Evolutionary conservation across 2,888 invertebrate genomes (phyloP), one percentile per base, ranked within the genome.

Genomic region (Drosophila leonis): DNA sequence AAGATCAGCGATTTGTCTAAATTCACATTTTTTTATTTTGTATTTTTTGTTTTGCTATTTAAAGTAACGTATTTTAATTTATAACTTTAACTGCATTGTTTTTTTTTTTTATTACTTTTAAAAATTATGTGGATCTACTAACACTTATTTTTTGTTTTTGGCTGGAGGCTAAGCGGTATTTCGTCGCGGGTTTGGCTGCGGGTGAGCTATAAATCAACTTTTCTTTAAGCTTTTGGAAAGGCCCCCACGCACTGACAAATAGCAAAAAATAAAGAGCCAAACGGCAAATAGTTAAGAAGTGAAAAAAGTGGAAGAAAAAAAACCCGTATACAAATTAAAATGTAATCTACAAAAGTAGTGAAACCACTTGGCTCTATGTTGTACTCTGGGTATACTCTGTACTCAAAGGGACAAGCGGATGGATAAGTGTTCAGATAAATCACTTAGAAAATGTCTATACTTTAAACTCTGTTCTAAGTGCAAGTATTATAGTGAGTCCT

Each of bases 321-420:
- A n/a, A 54, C 29, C 15, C 18, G 39, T 39, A 80, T 72, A 79
- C 76, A 85, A 84, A 84, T 84, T 84, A 77, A 88, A 83, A 74
- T 84, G 81, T 85, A 85, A 83, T 88, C 65, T 77, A 76, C 75
- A 74, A 84, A 84, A 85, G 88, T 70, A 73, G 88, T 85, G 75
- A 59, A 85, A 85, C 88, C 72, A 77, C 85, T 88, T 79, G 78
- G 41, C 60, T 70, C 37, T 66, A 46, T 46, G 65, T 41, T 55
- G 55, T 18, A 41, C 54, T 72, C 56, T 61, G 65, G 37, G 48
- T 18, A 37, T 48, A 48, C 59, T 9, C 37, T 48, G 29, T 20
- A 27, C 3, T n/a, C 27, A 27, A 24, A n/a, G 6, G 4, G 56
- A 46, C 13, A 12, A 46, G 6, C 37, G 29, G 29, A 29, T 46